A percentile compares a stretch with the other conserved stretches of the same genome.
Evolutionary conservation across 2,888 invertebrate genomes (phyloP).

Genomic region (Dromius quadrimaculatus): DNA sequence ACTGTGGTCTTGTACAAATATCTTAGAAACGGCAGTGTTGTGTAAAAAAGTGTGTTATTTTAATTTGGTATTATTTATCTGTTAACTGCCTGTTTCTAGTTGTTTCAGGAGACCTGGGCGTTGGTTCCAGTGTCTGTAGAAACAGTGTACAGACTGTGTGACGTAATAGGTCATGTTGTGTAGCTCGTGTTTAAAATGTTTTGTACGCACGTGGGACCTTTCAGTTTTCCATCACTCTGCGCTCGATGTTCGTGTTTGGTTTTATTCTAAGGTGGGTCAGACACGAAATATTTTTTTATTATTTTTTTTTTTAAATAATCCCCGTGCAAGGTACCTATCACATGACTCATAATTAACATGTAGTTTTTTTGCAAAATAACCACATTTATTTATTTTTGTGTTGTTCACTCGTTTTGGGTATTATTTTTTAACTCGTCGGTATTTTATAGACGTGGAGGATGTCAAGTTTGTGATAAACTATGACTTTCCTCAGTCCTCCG

Average conservation of each 20-base stretch:
- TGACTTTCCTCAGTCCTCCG: constrained; percentile 81
- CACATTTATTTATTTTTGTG: not conserved
- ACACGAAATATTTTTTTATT: constrained; percentile 19
- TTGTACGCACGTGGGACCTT: constrained; percentile 49
- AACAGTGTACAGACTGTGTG: constrained; percentile 52
- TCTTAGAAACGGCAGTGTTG: constrained; percentile 48
- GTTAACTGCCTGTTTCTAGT: constrained; percentile 52
- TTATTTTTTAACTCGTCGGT: constrained; percentile 48
- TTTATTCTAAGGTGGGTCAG: constrained; percentile 47
- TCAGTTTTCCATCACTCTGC: constrained; percentile 43
- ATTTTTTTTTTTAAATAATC: constrained; percentile 27
- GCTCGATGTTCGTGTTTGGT: constrained; percentile 36
- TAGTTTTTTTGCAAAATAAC: not conserved
- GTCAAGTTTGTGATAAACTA: constrained; percentile 83
- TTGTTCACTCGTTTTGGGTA: not conserved
- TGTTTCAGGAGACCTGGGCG: constrained; percentile 53
- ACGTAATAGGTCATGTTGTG: constrained; percentile 45
- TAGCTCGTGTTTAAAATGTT: constrained; percentile 50
- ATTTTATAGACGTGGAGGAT: constrained; percentile 76
- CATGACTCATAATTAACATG: not conserved
- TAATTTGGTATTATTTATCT: constrained; percentile 31
- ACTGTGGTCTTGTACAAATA: constrained; percentile 51
- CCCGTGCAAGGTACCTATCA: constrained; percentile 47
- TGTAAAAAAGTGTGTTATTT: constrained; percentile 19
- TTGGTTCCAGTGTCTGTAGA: constrained; percentile 52